Percentiles rank a stretch among this genome's conserved stretches.
Evolutionary conservation across 1,140 invertebrate species (phyloP).

Genomic region (Cheumatopsyche charites): DNA sequence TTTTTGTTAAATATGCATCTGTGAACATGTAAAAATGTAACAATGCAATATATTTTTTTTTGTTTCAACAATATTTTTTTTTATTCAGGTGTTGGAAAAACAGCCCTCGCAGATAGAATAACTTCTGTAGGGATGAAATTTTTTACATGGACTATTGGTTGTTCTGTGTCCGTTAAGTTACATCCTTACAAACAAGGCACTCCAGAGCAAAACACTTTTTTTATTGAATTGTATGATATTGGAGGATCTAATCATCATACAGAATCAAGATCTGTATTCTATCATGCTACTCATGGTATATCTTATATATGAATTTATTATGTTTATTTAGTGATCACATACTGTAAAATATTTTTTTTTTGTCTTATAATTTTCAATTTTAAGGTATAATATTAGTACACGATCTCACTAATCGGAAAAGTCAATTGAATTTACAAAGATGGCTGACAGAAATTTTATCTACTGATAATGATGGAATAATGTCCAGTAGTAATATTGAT

Average conservation of each 20-base stretch:
- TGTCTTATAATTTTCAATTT: slow-evolving; percentile 31
- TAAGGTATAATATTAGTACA: slow-evolving; percentile 91
- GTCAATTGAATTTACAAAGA: slow-evolving; percentile 89
- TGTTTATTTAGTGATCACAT: no score
- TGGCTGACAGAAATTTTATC: slow-evolving; percentile 92
- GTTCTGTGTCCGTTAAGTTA: slow-evolving; percentile 93
- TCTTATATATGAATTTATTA: slow-evolving; percentile 36
- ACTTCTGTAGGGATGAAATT: slow-evolving; percentile 70
- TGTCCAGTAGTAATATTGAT: slow-evolving; percentile 77
- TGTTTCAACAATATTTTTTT: no score
- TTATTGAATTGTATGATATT: slow-evolving; percentile 95
- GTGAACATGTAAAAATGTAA: no score
- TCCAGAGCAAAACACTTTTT: slow-evolving; percentile 86
- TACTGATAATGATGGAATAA: slow-evolving; percentile 66
- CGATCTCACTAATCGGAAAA: slow-evolving; percentile 95
- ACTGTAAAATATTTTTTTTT: slow-evolving; percentile 1
- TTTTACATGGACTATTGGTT: slow-evolving; percentile 92
- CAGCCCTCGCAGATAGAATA: slow-evolving; percentile 90
- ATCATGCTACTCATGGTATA: slow-evolving; percentile 88
- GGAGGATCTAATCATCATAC: slow-evolving; percentile 92
- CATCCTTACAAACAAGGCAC: slow-evolving; percentile 96
- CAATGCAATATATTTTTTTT: no score
- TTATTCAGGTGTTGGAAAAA: slow-evolving; percentile 93
- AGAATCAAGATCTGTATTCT: slow-evolving; percentile 91
- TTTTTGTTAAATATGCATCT: no score